Conservation (phyloP, 2,113 vertebrate species). For the Scalopus aquaticus region DNA sequence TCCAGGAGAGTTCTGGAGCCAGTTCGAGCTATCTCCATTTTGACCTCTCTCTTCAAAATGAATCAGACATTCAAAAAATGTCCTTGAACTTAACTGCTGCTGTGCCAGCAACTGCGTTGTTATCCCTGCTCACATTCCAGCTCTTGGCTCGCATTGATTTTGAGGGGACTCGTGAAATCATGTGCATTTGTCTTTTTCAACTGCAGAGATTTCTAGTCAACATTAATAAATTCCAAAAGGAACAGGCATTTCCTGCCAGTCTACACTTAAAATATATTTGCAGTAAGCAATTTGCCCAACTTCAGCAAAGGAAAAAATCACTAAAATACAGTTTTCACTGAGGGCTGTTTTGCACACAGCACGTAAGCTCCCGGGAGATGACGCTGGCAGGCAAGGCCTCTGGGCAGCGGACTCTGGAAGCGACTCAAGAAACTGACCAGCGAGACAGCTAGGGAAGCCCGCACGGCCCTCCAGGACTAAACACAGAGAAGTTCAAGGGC, state of each 20-base stretch:
- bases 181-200: neutral
- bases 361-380: neutral
- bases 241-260: neutral
- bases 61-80: slow-evolving; percentile 1
- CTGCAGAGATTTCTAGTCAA: slow-evolving; percentile 33
- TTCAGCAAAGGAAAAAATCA: neutral
- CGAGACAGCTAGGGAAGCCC: neutral
- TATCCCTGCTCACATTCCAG: neutral
- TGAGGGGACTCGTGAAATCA: neutral
- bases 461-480: neutral
- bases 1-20: neutral
- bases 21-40: neutral
- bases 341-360: neutral
- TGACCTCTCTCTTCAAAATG: neutral
- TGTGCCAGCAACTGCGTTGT: neutral
- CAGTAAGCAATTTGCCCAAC: neutral
- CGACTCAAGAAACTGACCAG: neutral
- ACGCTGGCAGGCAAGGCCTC: neutral
- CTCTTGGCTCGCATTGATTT: neutral
- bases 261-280: neutral
- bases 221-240: neutral
- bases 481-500: neutral
- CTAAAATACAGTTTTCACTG: neutral
- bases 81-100: neutral
- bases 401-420: neutral